Base-by-base conservation (phyloP, 2,113 vertebrate species). In the Neopipo cinnamomea region DNA sequence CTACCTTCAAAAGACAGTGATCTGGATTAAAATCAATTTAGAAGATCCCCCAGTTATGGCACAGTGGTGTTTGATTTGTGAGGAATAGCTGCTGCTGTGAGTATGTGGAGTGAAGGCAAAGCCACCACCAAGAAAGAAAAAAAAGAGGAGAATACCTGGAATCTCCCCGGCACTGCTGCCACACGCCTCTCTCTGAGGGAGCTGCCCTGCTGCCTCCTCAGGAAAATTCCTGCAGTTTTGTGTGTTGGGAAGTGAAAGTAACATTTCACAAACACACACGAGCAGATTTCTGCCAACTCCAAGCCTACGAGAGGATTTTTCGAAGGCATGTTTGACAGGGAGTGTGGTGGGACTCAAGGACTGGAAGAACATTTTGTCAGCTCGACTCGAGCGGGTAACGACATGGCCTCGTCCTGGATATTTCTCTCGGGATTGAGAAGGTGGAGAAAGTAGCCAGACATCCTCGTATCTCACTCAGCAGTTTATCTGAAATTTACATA, bases 391-490 rank as follows among this genome's bases (percentile, higher is more conserved):
- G 91, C 88, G 86, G 82, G 88, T 92, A 47, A 83, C 42, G 41
- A 50, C 4, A 3, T 30, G 42, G 81, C 66, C 63, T 73, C 2
- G 0, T 79, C 77, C 56, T 4, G 0, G 30, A 61, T 91, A 33
- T 68, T 92, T 79, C 71, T 31, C 4, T 83, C 78, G 11, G 30
- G 23, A 70, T 83, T 6, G 31, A 61, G 85, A 88, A 91, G 74
- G 67, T 62, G 75, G 63, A 85, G 75, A 62, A 94, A 91, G 94
- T 85, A 66, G 62, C 78, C 78, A 91, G 71, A n/a, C 39, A 65
- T 55, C 58, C 71, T 91, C 39, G 56, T 92, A n/a, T 61, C 87
- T 95, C 65, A 63, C 50, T 86, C 86, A 75, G 73, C 84, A 92
- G 52, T 66, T 92, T 77, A 85, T 84, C 87, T 73, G 9, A 5